Base-by-base conservation (phyloP, 1,140 invertebrate genomes). In the Gryon sp. region DNA sequence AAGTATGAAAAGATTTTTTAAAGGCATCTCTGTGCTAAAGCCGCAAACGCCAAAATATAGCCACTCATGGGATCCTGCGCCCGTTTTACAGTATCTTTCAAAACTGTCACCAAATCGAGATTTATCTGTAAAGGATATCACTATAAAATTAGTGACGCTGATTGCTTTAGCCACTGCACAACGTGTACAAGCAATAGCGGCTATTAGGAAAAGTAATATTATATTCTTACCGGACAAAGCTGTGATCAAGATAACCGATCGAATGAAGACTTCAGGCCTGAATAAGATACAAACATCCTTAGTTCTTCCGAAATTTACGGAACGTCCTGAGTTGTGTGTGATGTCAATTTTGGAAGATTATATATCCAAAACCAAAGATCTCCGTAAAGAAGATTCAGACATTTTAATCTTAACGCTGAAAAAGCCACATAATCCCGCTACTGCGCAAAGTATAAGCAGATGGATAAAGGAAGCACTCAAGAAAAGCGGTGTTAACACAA, bases 101-200 rank as follows among this genome's bases (percentile, higher is more conserved):
- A 11, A 28, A 16, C 26, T 53, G 12, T 53, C 16, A 9, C 38
- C 53, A 0, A 26, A 57, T 4, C 16, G 43, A 7, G 11, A 38
- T 14, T 34, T 81, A 34, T 15, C 80, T 69, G 14, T 68, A 15
- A 6, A 81, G 4, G 73, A 65, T 4, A 30, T 46, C n/a, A n/a
- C n/a, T n/a, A n/a, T n/a, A 32, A 80, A 82, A 59, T 15, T 76
- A 24, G 59, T 53, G 0, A 74, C 43, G 0, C 48, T 82, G 46
- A 24, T 82, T 9, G 76, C 77, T 1, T 30, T 80, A 24, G 60
- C 43, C 11, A 80, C 79, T 2, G 80, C 53, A 5, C 69, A 57
- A 28, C 38, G 52, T 16, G 60, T 26, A 40, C 79, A 65, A 73
- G 72, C 69, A 11, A 50, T 68, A 14, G n/a, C n/a, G n/a, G 30